A percentile compares a stretch with the other conserved stretches of the same genome.
Evolutionary conservation across 2,888 invertebrate species (phyloP).

Genomic region (Cryptocheilus praepositus): DNA sequence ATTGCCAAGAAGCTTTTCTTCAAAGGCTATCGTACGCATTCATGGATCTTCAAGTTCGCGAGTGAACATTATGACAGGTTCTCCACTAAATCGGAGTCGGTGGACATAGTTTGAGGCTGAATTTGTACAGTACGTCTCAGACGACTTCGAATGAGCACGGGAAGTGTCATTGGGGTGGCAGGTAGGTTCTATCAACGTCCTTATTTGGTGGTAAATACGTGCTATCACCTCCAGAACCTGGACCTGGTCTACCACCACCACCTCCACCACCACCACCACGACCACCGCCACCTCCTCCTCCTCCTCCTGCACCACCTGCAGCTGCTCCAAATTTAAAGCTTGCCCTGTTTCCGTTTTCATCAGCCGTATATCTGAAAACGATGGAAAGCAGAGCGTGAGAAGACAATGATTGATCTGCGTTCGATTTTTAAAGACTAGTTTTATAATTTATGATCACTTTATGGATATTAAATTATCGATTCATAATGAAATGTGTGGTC

Average conservation of each 20-base stretch:
- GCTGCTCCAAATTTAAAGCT: constrained; percentile 68
- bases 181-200: constrained; percentile 52
- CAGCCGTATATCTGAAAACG: constrained; percentile 66
- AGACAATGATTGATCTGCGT: background rate
- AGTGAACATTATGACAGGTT: too few species aligned
- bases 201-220: constrained; percentile 57
- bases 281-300: constrained; percentile 24
- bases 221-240: constrained; percentile 16
- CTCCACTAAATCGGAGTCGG: too few species aligned
- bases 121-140: background rate
- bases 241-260: constrained; percentile 14
- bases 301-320: constrained; percentile 21
- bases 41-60: too few species aligned
- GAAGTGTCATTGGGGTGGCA: constrained; percentile 57
- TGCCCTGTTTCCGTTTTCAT: constrained; percentile 70
- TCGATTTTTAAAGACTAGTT: background rate
- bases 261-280: constrained; percentile 23
- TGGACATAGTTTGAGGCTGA: too few species aligned
- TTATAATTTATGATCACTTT: too few species aligned
- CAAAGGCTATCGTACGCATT: too few species aligned
- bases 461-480: too few species aligned
- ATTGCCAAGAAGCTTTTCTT: too few species aligned
- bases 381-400: background rate
- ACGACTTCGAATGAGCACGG: background rate
- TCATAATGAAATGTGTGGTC: background rate